A percentile compares a stretch with the other conserved stretches of the same genome.
Evolutionary conservation across 2,888 invertebrate species (phyloP).

Genomic region (Unio pictorum): DNA sequence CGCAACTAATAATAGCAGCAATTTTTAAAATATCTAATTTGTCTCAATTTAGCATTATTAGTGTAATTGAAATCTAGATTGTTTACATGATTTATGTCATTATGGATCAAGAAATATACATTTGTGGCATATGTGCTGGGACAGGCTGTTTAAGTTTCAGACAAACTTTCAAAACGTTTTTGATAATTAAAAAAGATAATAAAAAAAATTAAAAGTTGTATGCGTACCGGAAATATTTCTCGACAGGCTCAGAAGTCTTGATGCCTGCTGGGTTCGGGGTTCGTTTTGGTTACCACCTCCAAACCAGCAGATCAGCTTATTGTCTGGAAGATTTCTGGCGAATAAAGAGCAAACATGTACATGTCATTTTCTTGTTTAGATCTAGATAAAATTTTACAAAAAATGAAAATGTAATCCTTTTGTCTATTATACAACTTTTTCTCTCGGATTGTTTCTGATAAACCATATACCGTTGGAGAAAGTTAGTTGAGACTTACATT

Average conservation of each 20-base stretch:
- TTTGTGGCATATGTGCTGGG: no score
- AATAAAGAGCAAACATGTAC: not conserved
- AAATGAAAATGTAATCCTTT: no score
- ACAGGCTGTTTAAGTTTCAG: not conserved
- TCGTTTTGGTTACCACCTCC: constrained; percentile 43
- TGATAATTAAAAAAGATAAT: not conserved
- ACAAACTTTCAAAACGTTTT: not conserved
- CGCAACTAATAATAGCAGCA: no score
- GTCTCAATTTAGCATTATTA: no score
- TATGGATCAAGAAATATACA: no score
- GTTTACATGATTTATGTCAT: no score
- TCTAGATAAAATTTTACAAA: not conserved
- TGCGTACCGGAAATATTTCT: constrained; percentile 23
- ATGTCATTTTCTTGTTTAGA: not conserved
- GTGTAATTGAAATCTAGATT: no score
- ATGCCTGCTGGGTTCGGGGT: constrained; percentile 24
- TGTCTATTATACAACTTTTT: no score
- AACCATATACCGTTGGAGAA: no score
- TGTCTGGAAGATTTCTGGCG: constrained; percentile 21
- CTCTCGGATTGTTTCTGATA: no score
- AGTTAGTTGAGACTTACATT: no score
- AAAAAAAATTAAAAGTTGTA: not conserved
- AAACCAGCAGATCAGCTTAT: constrained; percentile 34
- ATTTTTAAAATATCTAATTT: no score
- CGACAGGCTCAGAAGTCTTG: constrained; percentile 18